Conservation (phyloP, 2,113 vertebrate species). For the Orycteropus afer region DNA sequence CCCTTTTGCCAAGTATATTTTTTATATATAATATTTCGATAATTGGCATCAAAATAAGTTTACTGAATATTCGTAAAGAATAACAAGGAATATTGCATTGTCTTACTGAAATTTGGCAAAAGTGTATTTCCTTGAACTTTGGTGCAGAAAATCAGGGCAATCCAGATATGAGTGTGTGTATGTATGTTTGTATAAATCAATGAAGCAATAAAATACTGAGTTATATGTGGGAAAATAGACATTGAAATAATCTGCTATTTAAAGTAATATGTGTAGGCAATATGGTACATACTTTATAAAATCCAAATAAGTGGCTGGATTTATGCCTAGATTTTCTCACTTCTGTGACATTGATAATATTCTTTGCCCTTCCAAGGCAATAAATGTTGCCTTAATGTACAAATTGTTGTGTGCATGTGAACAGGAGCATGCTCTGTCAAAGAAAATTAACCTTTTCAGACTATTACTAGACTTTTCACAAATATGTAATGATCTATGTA, state of each 20-base stretch:
- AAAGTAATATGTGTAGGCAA: background rate
- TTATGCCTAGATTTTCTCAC: slow-evolving; percentile 74
- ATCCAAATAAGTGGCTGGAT: slow-evolving; percentile 61
- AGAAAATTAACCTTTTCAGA: slow-evolving; percentile 82
- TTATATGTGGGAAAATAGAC: background rate
- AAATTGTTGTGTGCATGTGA: slow-evolving; percentile 84
- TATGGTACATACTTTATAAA: slow-evolving; percentile 29
- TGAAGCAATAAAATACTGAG: background rate
- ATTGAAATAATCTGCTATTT: background rate
- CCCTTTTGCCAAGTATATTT: slow-evolving; percentile 62
- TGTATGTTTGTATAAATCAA: background rate
- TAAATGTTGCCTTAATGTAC: slow-evolving; percentile 57
- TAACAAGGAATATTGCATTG: slow-evolving; percentile 64
- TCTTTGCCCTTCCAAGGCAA: slow-evolving; percentile 76
- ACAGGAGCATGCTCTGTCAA: slow-evolving; percentile 92
- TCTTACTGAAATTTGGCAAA: slow-evolving; percentile 60
- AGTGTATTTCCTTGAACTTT: slow-evolving; percentile 54
- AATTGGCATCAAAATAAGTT: slow-evolving; percentile 61
- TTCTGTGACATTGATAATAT: slow-evolving; percentile 52
- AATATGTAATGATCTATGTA: slow-evolving; percentile 50
- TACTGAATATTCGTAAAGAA: slow-evolving; percentile 51
- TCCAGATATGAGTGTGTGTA: background rate
- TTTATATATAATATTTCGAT: slow-evolving; percentile 59
- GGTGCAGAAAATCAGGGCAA: slow-evolving; percentile 70
- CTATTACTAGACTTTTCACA: background rate